These are phyloP conservation scores for Eutolmus rufibarbis DNA, from an alignment of 2,888 invertebrate genomes.

Conservation along the genomic window DNA sequence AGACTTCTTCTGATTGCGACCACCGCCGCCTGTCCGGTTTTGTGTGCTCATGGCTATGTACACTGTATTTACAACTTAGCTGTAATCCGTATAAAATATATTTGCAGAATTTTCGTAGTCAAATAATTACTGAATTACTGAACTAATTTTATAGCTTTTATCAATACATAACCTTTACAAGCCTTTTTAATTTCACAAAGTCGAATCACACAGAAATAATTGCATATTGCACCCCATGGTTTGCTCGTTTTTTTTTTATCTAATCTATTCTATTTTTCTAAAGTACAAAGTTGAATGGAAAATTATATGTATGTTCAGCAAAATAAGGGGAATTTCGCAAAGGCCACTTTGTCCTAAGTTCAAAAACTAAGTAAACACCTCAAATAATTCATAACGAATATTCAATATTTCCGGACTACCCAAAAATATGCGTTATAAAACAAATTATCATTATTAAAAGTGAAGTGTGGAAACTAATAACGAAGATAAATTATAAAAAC, in stretches of 20 bases:
- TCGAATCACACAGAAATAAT: not conserved
- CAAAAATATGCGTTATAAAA: not conserved
- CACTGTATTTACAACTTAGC: slow-evolving; percentile 49
- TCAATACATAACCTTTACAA: not conserved
- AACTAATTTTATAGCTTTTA: not conserved
- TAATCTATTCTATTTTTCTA: too few relatives aligned
- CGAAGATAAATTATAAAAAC: too few relatives aligned
- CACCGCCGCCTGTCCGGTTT: slow-evolving; percentile 61
- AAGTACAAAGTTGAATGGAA: too few relatives aligned
- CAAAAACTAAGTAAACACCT: too few relatives aligned
- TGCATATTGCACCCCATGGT: not conserved
- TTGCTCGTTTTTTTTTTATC: too few relatives aligned
- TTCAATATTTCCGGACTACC: too few relatives aligned
- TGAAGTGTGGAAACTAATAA: too few relatives aligned
- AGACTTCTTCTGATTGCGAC: slow-evolving; percentile 62
- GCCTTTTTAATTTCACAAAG: not conserved
- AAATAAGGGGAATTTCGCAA: not conserved
- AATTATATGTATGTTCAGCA: not conserved
- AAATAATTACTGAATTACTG: not conserved
- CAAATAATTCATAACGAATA: too few relatives aligned
- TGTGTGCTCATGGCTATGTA: slow-evolving; percentile 62
- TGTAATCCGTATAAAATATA: slow-evolving; percentile 18
- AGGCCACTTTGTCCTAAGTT: not conserved
- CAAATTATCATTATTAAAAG: too few relatives aligned
- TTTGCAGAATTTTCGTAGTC: not conserved